These are phyloP conservation scores for Anoncus sp. DNA, from an alignment of 2,888 invertebrate genomes.

Conservation along the genomic window DNA sequence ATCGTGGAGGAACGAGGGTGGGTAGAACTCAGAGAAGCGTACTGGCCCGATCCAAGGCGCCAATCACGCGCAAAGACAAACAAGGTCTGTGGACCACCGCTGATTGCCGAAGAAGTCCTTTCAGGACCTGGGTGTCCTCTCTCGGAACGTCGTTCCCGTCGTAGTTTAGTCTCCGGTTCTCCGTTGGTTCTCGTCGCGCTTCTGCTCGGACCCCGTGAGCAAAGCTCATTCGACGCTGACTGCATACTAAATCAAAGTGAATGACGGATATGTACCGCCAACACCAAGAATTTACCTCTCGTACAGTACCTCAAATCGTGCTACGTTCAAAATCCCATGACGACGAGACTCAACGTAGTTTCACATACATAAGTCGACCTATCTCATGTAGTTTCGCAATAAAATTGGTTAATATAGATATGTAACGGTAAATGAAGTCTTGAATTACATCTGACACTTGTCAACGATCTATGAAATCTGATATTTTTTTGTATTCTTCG, in stretches of 20 bases:
- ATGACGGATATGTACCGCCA: constrained; percentile 55
- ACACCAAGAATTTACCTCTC: constrained; percentile 49
- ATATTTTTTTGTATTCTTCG: too few species aligned
- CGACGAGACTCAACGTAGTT: constrained; percentile 42
- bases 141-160: constrained; percentile 39
- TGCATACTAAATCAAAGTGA: constrained; percentile 80
- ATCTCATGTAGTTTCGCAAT: constrained; percentile 9
- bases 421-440: background rate
- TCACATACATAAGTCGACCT: constrained; percentile 6
- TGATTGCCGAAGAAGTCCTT: constrained; percentile 79
- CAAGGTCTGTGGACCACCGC: constrained; percentile 79
- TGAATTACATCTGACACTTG: background rate
- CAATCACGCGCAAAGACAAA: constrained; percentile 82
- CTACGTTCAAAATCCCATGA: constrained; percentile 54
- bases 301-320: constrained; percentile 26
- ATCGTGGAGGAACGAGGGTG: constrained; percentile 50
- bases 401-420: constrained; percentile 6
- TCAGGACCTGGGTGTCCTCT: constrained; percentile 57
- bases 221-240: constrained; percentile 72
- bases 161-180: constrained; percentile 46
- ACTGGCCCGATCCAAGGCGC: constrained; percentile 78
- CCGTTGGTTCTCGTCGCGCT: constrained; percentile 47
- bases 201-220: constrained; percentile 64
- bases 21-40: constrained; percentile 65
- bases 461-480: too few species aligned